Percentiles rank a stretch among this genome's conserved stretches.
Conservation (phyloP, 2,888 invertebrate species). For the Drosophila formosana region DNA sequence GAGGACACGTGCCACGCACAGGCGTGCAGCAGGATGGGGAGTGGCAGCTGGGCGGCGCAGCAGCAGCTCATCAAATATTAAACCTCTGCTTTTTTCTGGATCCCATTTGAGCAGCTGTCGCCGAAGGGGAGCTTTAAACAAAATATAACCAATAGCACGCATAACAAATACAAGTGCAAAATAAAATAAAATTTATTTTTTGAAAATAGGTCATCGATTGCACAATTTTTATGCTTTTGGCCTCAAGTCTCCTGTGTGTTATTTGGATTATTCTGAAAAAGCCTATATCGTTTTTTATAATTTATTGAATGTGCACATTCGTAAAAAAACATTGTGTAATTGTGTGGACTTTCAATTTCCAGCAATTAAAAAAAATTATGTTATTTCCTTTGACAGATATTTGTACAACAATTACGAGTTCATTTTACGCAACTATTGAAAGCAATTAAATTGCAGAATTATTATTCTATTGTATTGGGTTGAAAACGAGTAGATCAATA, state of each 20-base stretch:
- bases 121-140: conserved; percentile 19
- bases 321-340: background rate
- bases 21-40: background rate
- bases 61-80: conserved; percentile 68
- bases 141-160: conserved; percentile 13
- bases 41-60: conserved; percentile 16
- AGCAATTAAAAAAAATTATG: background rate
- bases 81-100: conserved; percentile 38
- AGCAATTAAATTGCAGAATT: background rate
- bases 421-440: background rate
- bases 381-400: background rate
- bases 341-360: background rate
- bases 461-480: too few species aligned
- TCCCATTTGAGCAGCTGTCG: conserved; percentile 51
- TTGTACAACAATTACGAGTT: background rate
- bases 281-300: background rate
- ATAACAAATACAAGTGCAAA: conserved; percentile 34
- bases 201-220: conserved; percentile 42
- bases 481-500: background rate
- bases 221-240: conserved; percentile 1
- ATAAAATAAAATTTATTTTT: conserved; percentile 15
- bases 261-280: conserved; percentile 3
- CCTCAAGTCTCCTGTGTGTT: conserved; percentile 17
- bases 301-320: background rate
- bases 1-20: conserved; percentile 44